Base-by-base conservation (phyloP, 2,888 invertebrate species). In the Callyntrura sp. region DNA sequence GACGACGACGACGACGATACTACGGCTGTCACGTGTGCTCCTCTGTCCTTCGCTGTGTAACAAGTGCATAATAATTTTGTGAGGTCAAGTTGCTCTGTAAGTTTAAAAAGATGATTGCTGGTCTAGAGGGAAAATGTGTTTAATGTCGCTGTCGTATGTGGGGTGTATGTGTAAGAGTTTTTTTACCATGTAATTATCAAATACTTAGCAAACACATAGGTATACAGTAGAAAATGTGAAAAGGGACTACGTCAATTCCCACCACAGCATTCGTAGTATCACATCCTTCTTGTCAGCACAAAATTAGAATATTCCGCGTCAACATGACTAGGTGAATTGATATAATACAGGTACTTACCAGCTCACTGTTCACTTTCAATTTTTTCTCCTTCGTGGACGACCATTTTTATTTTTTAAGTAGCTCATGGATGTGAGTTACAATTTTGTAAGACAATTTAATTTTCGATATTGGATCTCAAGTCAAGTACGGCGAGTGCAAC, bases 201-300 rank as follows among this genome's bases (percentile, higher is more conserved):
- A 14, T 51, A 51, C n/a, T 6, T 51, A 51, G 11, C 51, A 14
- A 35, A 35, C 35, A 57, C n/a, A 20, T 20, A 12, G n/a, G 68
- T 70, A 17, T 17, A 68, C 0, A 68, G n/a, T 6, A 23, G 20
- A n/a, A 23, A 76, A 14, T 14, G 9, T 35, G 76, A 55, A 76
- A 76, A 76, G 17, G 55, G 76, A 51, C 55, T 76, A 28, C 43
- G 51, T 76, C 51, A 76, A 76, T 76, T 76, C 76, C 76, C 76
- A 76, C 55, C 76, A 25, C 51, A 76, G 51, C 5, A 70, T n/a
- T n/a, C 17, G 17, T 60, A 60, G 20, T 60, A 35, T 3, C n/a
- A 51, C 60, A n/a, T 60, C 9, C 1, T 62, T 12, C 6, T 62
- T 11, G 23, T 6, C 25, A 76, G n/a, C n/a, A 14, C 51, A 4